These are phyloP conservation scores for Muscidifurax raptorellus DNA, from an alignment of 1,140 invertebrate genomes.

Conservation along the genomic window DNA sequence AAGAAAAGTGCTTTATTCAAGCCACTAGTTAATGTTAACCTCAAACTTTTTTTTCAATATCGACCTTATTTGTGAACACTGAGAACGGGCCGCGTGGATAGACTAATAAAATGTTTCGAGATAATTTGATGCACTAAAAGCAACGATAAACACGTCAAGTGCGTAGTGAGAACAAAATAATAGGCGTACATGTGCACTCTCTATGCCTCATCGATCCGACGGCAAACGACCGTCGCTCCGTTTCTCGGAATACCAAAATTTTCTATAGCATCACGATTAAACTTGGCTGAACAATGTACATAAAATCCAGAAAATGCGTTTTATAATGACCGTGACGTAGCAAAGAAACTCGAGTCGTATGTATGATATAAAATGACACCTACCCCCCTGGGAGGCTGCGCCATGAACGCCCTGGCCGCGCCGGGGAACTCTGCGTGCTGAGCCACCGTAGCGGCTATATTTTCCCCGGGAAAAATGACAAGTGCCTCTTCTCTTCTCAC, in stretches of 20 bases:
- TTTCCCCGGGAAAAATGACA: slow-evolving; percentile 68
- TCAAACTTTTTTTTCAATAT: not conserved
- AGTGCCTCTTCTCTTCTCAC: slow-evolving; percentile 55
- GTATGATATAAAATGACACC: slow-evolving; percentile 22
- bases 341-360: not conserved
- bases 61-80: not conserved
- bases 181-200: not conserved
- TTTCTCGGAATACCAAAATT: not conserved
- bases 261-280: not conserved
- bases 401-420: slow-evolving; percentile 80
- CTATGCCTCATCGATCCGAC: slow-evolving; percentile 37
- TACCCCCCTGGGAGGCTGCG: slow-evolving; percentile 78
- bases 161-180: not conserved
- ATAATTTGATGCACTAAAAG: not conserved
- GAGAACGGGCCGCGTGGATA: not conserved
- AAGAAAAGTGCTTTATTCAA: not conserved
- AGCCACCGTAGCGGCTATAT: slow-evolving; percentile 77
- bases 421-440: slow-evolving; percentile 78
- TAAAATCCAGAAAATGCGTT: not conserved
- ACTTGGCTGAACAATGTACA: not conserved
- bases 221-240: slow-evolving; percentile 14
- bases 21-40: not conserved
- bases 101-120: not conserved
- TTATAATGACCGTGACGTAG: not conserved
- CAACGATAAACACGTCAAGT: not conserved